Percentiles rank a stretch among this genome's conserved stretches.
These are phyloP conservation scores for Cheirogaleus major DNA, from an alignment of 2,797 vertebrate genomes.

Conservation along the genomic window DNA sequence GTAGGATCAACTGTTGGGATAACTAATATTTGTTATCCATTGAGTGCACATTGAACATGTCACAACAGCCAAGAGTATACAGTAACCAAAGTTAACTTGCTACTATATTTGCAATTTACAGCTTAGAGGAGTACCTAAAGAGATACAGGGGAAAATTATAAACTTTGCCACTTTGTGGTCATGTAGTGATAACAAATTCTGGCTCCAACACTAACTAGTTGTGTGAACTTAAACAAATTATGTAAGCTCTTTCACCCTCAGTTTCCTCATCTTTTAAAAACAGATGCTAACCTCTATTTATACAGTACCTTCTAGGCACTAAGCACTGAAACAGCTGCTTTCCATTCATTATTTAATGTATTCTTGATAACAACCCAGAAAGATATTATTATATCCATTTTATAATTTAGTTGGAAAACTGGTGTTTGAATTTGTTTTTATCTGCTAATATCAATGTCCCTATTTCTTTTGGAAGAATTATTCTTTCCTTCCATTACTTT, in stretches of 20 bases:
- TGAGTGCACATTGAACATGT: conserved; percentile 7
- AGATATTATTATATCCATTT: conserved; percentile 24
- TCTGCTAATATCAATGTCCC: background rate
- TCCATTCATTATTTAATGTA: background rate
- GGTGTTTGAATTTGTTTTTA: background rate
- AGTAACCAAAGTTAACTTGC: conserved; percentile 33
- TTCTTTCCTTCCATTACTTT: background rate
- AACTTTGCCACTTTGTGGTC: background rate
- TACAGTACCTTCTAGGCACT: background rate
- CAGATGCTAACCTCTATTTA: background rate
- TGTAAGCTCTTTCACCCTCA: background rate
- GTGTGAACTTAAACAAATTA: background rate
- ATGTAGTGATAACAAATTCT: background rate
- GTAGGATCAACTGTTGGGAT: background rate
- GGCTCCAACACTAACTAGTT: background rate
- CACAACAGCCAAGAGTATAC: conserved; percentile 13
- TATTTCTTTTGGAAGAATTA: conserved; percentile 38
- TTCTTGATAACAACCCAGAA: conserved; percentile 18
- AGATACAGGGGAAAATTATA: background rate
- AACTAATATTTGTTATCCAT: conserved; percentile 19
- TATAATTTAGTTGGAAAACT: conserved; percentile 44
- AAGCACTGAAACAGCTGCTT: background rate
- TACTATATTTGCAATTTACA: conserved; percentile 19
- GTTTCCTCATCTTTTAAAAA: background rate
- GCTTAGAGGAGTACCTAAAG: background rate